Evolutionary conservation across 64 coral and sea anemone genomes (phyloP), one percentile per base, ranked within the genome.

Genomic region (Montipora capricornis): DNA sequence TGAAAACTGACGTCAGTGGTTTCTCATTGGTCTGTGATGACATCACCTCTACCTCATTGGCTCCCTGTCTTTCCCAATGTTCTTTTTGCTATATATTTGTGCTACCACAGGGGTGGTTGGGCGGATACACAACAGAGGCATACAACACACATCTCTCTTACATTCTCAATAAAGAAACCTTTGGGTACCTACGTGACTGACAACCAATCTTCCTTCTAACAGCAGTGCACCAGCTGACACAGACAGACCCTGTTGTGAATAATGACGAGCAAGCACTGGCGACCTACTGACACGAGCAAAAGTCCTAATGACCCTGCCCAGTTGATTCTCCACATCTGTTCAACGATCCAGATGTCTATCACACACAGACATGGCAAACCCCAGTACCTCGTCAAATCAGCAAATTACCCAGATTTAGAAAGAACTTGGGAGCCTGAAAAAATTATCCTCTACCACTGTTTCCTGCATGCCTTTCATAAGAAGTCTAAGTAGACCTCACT

Each of bases 361-460:
- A 8, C 11, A 4, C 69, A 68, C 0, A 6, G 8, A 75, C 11
- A 75, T n/a, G 90, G 90, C 4, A 47, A 46, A 5, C 2, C 57
- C 0, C 47, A 92, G 4, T 92, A 85, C 12, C 47, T 85, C 14
- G 80, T 92, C 12, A 74, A 77, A 64, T 92, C 80, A 80, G 68
- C 47, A 4, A 19, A 19, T 16, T 92, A 47, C 6, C 89, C 77
- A 20, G 17, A 6, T 0, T 45, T 20, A 7, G 15, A 92, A 45
- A 58, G 50, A 14, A 84, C 80, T 1, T 92, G 90, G 90, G 90
- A 92, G n/a, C 80, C 90, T 0, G 80, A 92, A 29, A 80, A 85
- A 48, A 37, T 84, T 1, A 77, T 92, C 5, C 17, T 92, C 5
- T 80, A 92, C 12, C 0, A 4, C 5, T 46, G 64, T 0, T 20